Evolutionary conservation across 2,113 vertebrate species (phyloP).

Genomic region (Geococcyx californianus): DNA sequence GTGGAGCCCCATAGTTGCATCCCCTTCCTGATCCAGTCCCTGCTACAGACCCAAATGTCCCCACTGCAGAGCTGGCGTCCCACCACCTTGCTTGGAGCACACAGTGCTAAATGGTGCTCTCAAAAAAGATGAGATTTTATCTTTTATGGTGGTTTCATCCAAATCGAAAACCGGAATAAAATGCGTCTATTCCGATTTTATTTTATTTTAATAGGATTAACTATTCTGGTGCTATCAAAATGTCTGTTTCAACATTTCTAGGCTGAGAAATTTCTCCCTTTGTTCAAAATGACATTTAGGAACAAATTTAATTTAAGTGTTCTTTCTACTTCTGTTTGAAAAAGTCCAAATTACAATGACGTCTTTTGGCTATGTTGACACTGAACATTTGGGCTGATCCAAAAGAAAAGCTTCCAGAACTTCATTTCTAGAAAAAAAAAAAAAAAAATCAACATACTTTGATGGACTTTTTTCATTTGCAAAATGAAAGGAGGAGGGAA

Average conservation of each 20-base stretch:
- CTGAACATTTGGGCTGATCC: constrained; percentile 31
- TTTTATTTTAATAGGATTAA: constrained; percentile 54
- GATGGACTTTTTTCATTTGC: constrained; percentile 15
- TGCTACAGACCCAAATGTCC: neutral
- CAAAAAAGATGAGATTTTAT: neutral
- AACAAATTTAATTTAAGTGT: constrained; percentile 35
- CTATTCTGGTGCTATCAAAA: constrained; percentile 31
- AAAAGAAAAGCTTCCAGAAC: constrained; percentile 23
- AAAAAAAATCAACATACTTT: neutral
- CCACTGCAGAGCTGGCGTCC: neutral
- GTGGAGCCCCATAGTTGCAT: neutral
- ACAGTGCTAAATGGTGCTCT: neutral
- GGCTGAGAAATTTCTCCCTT: constrained; percentile 46
- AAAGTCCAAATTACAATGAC: constrained; percentile 33
- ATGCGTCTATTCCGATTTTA: neutral
- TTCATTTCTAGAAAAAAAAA: neutral
- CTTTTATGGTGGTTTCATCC: neutral
- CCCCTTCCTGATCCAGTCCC: neutral
- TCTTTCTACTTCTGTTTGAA: constrained; percentile 30
- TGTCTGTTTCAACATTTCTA: constrained; percentile 36
- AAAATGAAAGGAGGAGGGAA: neutral
- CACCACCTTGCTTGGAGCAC: neutral
- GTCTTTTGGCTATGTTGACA: constrained; percentile 44
- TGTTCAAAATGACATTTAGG: constrained; percentile 53
- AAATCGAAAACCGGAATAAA: neutral